Evolutionary conservation across 1,140 invertebrate species (phyloP).

Genomic region (Dendrolimus kikuchii): DNA sequence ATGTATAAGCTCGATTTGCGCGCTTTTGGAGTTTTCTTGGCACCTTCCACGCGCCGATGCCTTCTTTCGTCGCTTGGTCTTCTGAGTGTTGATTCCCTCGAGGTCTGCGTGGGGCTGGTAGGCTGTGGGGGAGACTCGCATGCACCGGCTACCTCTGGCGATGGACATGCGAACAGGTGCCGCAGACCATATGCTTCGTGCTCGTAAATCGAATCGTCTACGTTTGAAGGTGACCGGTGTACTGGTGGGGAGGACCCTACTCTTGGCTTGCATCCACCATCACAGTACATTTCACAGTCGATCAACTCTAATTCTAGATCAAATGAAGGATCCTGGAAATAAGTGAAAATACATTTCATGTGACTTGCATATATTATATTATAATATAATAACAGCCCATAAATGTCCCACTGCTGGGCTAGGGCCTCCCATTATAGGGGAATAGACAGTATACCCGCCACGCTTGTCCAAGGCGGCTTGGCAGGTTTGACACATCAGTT

Average conservation of each 20-base stretch:
- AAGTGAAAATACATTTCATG: conserved; percentile 3
- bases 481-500: too few species aligned
- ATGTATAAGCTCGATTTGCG: conserved; percentile 75
- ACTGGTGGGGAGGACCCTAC: conserved; percentile 49
- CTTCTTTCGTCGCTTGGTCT: conserved; percentile 45
- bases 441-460: too few species aligned
- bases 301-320: conserved; percentile 58
- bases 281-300: conserved; percentile 56
- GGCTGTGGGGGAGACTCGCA: conserved; percentile 82
- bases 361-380: neutral
- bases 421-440: too few species aligned
- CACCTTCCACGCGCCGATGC: conserved; percentile 40
- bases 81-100: conserved; percentile 45
- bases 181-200: conserved; percentile 36
- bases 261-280: conserved; percentile 51
- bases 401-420: too few species aligned
- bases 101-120: conserved; percentile 79
- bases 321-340: conserved; percentile 46
- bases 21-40: conserved; percentile 48
- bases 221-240: conserved; percentile 32
- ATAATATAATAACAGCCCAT: too few species aligned
- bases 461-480: too few species aligned
- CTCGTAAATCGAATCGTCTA: conserved; percentile 35
- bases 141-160: conserved; percentile 36
- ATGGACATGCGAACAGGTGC: conserved; percentile 35